Evolutionary conservation across 2,797 vertebrate species (phyloP), one percentile per base, ranked within the genome.

Genomic region (Decapterus maruadsi): DNA sequence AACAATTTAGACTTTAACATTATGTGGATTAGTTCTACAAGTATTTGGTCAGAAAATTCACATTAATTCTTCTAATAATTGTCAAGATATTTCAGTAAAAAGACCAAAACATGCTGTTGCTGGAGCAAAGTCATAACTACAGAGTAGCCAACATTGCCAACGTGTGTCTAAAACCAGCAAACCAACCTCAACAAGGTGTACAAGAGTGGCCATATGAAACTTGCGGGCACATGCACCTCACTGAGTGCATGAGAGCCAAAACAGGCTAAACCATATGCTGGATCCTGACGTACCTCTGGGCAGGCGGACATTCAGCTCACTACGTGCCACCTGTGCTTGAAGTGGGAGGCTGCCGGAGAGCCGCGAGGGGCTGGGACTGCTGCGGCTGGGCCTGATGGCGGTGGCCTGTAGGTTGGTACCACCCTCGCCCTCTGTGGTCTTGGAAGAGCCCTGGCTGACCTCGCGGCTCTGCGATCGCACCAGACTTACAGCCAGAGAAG

Each of bases 301-400:
- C 67, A 96, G 90, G 63, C 95, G 95, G 80, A 96, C 95, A 46
- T 96, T 96, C 10, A 94, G 92, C 84, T 91, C 93, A 38, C 94
- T 93, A 53, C 91, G 92, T 0, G 96, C 97, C 95, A 96, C 97
- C 94, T 97, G 95, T 61, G 95, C 92, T 91, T 96, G 94, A 86
- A 96, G 78, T 66, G 90, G 81, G 67, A 92, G 86, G 85, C 68
- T 88, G 87, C 53, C 94, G 87, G 93, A 72, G 55, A 95, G 95
- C 72, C 84, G 89, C 1, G 78, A 77, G 20, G 69, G 86, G 65
- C 84, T 65, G 73, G 87, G 88, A 57, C 91, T 85, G 77, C 85
- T 82, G 17, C 93, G 80, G 62, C 93, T 91, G 36, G 95, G 91
- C 64, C 95, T 94, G 80, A 88, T 5, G 17, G 83, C 71, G n/a